Conservation (phyloP, 2,888 invertebrate species). For the Ametastegia equiseti region DNA sequence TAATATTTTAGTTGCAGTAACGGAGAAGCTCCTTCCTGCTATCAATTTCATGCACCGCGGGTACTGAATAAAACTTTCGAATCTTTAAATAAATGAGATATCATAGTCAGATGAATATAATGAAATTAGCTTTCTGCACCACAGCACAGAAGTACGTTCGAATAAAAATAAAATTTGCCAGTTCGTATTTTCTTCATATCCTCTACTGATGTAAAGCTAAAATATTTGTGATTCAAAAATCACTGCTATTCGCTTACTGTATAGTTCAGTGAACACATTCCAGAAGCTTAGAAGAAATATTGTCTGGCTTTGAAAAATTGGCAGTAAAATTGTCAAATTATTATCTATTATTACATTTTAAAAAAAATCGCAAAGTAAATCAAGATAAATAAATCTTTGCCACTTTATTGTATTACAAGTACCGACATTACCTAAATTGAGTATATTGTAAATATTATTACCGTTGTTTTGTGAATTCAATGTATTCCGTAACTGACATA, state of each 20-base stretch:
- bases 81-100: not conserved
- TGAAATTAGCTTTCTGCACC: slow-evolving; percentile 1
- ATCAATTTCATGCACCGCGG: not conserved
- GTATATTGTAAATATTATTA: slow-evolving; percentile 41
- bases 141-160: not conserved
- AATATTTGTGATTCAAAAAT: not conserved
- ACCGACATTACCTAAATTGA: slow-evolving; percentile 18
- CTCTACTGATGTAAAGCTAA: not conserved
- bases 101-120: not conserved
- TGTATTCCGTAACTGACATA: slow-evolving; percentile 31
- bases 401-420: slow-evolving; percentile 20
- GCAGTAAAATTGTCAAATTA: not conserved
- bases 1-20: not conserved
- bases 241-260: slow-evolving; percentile 8
- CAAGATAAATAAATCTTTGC: not conserved
- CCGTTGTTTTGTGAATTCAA: slow-evolving; percentile 40
- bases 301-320: slow-evolving; percentile 6
- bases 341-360: too few relatives aligned
- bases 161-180: not conserved
- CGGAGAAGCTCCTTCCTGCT: not conserved
- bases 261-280: slow-evolving; percentile 10
- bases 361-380: not conserved
- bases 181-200: not conserved
- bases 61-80: not conserved
- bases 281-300: slow-evolving; percentile 1